phyloP scores from a whole-genome alignment of 1,140 invertebrate genomes.

The Cheumatopsyche charites region DNA sequence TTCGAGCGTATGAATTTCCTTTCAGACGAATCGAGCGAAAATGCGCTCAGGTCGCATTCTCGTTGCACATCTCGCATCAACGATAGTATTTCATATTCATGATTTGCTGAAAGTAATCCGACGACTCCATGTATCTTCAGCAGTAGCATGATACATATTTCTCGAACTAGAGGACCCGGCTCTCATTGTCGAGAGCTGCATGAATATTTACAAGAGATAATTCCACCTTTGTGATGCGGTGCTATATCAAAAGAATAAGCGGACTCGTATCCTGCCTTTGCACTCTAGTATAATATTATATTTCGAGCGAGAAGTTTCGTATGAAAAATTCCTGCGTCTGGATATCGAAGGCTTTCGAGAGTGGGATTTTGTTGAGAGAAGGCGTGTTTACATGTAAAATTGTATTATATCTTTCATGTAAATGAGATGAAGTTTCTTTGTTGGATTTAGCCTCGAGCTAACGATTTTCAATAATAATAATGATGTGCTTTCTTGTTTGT shows the following conservation, averaged over 20 bases:
- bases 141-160: not conserved
- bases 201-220: slow-evolving; percentile 31
- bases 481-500: not conserved
- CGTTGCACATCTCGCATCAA: slow-evolving; percentile 4
- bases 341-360: not conserved
- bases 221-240: slow-evolving; percentile 14
- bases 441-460: not conserved
- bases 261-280: not conserved
- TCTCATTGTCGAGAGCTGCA: slow-evolving; percentile 9
- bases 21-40: not conserved
- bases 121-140: not conserved
- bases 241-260: slow-evolving; percentile 19
- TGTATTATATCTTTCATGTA: not conserved
- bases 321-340: not conserved
- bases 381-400: not conserved
- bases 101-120: slow-evolving; percentile 19
- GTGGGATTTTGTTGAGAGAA: not conserved
- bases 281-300: not conserved
- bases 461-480: not conserved
- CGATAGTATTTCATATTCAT: slow-evolving; percentile 3
- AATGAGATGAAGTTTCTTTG: not conserved
- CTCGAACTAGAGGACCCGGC: not conserved
- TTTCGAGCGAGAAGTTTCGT: not conserved
- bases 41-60: not conserved
- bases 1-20: too few relatives aligned